These are phyloP conservation scores for Mesembrinibis cayennensis DNA, from an alignment of 2,113 vertebrate species.

Conservation along the genomic window DNA sequence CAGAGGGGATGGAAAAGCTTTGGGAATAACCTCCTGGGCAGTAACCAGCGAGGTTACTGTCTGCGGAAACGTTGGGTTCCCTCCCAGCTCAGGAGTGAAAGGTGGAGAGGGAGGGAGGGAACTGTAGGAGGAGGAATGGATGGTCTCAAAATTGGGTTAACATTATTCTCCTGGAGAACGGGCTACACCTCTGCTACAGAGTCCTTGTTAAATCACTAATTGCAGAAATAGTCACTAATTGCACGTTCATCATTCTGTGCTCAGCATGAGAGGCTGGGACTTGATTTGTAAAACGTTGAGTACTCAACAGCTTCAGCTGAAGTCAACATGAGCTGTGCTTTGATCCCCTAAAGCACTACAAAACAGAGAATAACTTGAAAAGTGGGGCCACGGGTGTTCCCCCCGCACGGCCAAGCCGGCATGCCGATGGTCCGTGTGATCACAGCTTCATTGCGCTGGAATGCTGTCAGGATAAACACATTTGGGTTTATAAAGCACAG, in stretches of 20 bases:
- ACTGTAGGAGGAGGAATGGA: not conserved
- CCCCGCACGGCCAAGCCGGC: accelerated
- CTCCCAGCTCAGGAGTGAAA: not conserved
- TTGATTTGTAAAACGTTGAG: not conserved
- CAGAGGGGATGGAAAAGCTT: not conserved
- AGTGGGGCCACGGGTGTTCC: not conserved
- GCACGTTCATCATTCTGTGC: not conserved
- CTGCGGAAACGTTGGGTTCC: accelerated
- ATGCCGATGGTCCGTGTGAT: not conserved
- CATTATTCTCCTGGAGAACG: not conserved
- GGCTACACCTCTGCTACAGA: not conserved
- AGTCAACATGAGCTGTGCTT: not conserved
- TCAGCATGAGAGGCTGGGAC: not conserved
- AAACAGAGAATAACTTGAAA: not conserved
- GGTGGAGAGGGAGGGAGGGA: not conserved
- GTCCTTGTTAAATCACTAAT: not conserved
- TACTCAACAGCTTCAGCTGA: not conserved
- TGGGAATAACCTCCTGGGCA: not conserved
- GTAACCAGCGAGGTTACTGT: not conserved
- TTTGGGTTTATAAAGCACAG: not conserved
- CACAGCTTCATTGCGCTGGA: accelerated
- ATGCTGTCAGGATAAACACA: not conserved
- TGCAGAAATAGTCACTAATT: not conserved
- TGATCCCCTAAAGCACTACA: not conserved
- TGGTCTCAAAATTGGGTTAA: not conserved